Evolutionary conservation across 2,888 invertebrate species (phyloP).

Genomic region (Tetanocera ferruginea): DNA sequence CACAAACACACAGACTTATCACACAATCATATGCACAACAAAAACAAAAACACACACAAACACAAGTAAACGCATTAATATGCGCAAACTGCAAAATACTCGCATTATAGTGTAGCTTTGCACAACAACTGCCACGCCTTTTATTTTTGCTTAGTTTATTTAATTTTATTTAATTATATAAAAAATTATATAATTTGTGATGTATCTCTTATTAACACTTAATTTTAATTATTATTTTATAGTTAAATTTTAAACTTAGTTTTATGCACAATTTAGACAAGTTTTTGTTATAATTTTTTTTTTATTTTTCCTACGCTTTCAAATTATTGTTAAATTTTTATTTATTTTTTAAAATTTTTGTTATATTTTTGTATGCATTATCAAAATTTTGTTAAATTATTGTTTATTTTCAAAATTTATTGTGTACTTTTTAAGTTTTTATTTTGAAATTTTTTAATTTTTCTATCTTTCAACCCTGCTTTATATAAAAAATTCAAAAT

Average conservation of each 20-base stretch:
- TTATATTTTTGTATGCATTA: neutral
- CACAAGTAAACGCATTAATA: neutral
- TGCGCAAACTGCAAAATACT: neutral
- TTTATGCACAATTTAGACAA: neutral
- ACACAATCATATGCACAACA: neutral
- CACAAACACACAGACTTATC: neutral
- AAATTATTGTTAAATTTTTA: neutral
- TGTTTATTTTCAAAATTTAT: neutral
- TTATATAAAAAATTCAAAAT: neutral
- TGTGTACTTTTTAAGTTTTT: too few species aligned
- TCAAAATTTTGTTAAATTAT: neutral
- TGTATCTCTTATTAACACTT: neutral
- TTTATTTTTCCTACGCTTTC: neutral
- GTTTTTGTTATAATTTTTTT: too few species aligned
- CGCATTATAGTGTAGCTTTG: neutral
- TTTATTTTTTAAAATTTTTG: neutral
- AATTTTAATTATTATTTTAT: neutral
- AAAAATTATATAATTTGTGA: neutral
- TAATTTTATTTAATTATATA: neutral
- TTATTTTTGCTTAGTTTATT: neutral
- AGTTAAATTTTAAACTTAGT: neutral
- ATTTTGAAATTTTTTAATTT: neutral
- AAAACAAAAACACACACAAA: conserved; percentile 39
- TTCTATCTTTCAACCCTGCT: neutral
- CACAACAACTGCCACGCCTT: neutral